Evolutionary conservation across 2,797 vertebrate species (phyloP).

Genomic region (Chiroxiphia lanceolata): DNA sequence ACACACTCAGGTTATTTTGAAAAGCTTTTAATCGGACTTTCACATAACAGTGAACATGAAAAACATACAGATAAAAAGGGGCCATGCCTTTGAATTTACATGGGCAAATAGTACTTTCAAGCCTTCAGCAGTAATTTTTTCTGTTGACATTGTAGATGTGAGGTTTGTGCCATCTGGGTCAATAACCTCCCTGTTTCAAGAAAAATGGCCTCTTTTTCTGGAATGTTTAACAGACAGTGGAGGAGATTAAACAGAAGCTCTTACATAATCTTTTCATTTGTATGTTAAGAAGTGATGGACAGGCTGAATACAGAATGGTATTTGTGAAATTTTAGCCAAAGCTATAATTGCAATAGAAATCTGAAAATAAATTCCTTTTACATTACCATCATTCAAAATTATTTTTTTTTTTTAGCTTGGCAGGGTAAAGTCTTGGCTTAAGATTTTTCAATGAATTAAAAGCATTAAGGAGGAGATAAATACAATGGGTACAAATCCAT

Average conservation of each 20-base stretch:
- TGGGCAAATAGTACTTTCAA: slow-evolving; percentile 53
- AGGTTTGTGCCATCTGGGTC: slow-evolving; percentile 48
- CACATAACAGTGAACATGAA: slow-evolving; percentile 52
- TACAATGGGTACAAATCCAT: slow-evolving; percentile 15
- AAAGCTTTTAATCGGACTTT: slow-evolving; percentile 72
- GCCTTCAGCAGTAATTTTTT: slow-evolving; percentile 32
- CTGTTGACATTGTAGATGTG: slow-evolving; percentile 66
- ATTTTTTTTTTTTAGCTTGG: not conserved
- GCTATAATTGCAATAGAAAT: not conserved
- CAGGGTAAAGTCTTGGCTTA: not conserved
- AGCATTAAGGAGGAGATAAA: slow-evolving; percentile 31
- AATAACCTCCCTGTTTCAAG: slow-evolving; percentile 59
- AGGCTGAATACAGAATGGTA: slow-evolving; percentile 29
- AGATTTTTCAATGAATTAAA: slow-evolving; percentile 27
- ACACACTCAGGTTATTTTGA: slow-evolving; percentile 66
- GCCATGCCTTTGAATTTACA: slow-evolving; percentile 63
- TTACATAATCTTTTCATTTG: slow-evolving; percentile 69
- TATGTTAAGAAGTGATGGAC: slow-evolving; percentile 49
- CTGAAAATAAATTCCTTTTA: slow-evolving; percentile 21
- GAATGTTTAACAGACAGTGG: slow-evolving; percentile 50
- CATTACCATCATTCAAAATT: not conserved
- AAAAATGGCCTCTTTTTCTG: slow-evolving; percentile 55
- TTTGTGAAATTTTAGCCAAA: slow-evolving; percentile 29
- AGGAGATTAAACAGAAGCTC: slow-evolving; percentile 58
- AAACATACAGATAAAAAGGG: slow-evolving; percentile 62